Conservation (phyloP, 23 tunicate species). For the Phallusia fumigata region DNA sequence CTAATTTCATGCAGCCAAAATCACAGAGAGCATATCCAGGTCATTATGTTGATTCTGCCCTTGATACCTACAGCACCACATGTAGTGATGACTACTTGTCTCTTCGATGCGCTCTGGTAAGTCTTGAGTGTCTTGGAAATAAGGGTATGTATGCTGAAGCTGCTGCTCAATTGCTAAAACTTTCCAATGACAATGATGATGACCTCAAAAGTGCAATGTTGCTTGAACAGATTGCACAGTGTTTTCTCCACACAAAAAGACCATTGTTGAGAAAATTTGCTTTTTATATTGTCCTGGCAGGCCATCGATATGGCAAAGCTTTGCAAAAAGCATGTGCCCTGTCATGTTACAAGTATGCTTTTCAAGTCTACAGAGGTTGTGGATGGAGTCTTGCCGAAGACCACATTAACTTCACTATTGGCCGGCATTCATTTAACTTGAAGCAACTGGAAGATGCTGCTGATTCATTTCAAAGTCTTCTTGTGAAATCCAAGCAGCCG, state of each 20-base stretch:
- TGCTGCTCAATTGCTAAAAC: constrained; percentile 45
- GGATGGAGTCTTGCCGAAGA: constrained; percentile 76
- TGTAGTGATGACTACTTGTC: constrained; percentile 56
- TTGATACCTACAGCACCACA: constrained; percentile 54
- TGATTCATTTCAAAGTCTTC: constrained; percentile 45
- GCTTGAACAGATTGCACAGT: constrained; percentile 90
- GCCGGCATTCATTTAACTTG: constrained; percentile 41
- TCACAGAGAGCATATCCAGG: constrained; percentile 69
- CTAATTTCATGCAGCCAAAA: constrained; percentile 81
- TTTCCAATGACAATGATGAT: constrained; percentile 54
- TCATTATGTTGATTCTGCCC: constrained; percentile 85
- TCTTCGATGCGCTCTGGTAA: constrained; percentile 67
- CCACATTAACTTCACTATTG: constrained; percentile 81
- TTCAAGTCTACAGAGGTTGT: constrained; percentile 53
- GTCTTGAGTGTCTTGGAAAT: constrained; percentile 71
- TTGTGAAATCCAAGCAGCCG: constrained; percentile 53
- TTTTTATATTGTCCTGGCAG: constrained; percentile 76
- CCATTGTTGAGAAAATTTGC: constrained; percentile 80
- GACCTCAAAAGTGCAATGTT: constrained; percentile 83
- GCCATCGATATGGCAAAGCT: constrained; percentile 81
- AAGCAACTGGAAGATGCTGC: constrained; percentile 45
- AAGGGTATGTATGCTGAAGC: constrained; percentile 75
- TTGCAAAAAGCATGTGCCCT: constrained; percentile 56
- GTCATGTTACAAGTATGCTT: constrained; percentile 59
- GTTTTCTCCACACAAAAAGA: constrained; percentile 38